Conservation (phyloP, 1,140 invertebrate species). For the Drosophila neocordata region DNA sequence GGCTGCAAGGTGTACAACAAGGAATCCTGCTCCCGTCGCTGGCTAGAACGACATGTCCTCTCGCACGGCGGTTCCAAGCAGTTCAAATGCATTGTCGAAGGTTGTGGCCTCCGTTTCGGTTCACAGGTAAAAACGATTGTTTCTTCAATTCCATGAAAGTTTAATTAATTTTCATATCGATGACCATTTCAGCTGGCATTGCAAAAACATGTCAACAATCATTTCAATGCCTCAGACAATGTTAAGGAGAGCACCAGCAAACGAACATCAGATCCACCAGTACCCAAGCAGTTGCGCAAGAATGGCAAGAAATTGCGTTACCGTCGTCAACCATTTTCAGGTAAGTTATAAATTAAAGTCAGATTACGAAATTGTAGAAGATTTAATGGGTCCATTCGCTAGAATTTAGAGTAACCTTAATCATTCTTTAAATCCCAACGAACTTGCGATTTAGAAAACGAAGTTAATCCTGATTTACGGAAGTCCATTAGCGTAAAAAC, state of each 20-base stretch:
- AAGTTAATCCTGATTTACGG: too few relatives aligned
- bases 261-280: slow-evolving; percentile 85
- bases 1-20: slow-evolving; percentile 97
- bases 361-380: too few relatives aligned
- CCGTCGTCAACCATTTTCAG: slow-evolving; percentile 92
- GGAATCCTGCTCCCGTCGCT: slow-evolving; percentile 94
- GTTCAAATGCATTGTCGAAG: slow-evolving; percentile 97
- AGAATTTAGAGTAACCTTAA: too few relatives aligned
- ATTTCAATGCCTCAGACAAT: slow-evolving; percentile 90
- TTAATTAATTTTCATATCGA: not conserved
- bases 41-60: slow-evolving; percentile 96
- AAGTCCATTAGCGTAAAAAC: too few relatives aligned
- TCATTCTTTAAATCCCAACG: too few relatives aligned
- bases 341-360: slow-evolving; percentile 80
- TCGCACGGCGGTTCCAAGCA: slow-evolving; percentile 96
- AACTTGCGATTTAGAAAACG: too few relatives aligned
- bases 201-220: slow-evolving; percentile 96
- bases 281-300: slow-evolving; percentile 90
- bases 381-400: too few relatives aligned
- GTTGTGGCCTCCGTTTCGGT: slow-evolving; percentile 95
- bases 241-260: slow-evolving; percentile 84
- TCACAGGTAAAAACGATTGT: slow-evolving; percentile 88
- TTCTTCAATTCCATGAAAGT: not conserved
- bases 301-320: slow-evolving; percentile 93
- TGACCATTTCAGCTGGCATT: slow-evolving; percentile 88